phyloP scores from a whole-genome alignment of 1,140 invertebrate species.

The Camponotus pennsylvanicus region DNA sequence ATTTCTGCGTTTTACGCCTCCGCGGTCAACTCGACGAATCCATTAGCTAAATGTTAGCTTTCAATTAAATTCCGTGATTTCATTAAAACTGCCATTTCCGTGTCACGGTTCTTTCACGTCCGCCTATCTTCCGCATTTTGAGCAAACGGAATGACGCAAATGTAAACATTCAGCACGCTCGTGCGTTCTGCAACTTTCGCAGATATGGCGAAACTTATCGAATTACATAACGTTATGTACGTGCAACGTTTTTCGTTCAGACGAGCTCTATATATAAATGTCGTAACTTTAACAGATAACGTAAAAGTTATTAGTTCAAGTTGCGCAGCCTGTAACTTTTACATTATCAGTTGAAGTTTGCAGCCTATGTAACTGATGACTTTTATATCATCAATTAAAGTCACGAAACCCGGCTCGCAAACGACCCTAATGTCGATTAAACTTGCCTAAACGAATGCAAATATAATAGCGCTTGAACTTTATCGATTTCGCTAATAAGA shows the following conservation, averaged over 20 bases:
- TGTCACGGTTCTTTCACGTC: conserved; percentile 5
- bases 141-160: background rate
- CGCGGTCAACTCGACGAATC: conserved; percentile 55
- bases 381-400: conserved; percentile 42
- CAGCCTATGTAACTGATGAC: conserved; percentile 14
- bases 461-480: conserved; percentile 3
- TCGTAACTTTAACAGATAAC: conserved; percentile 31
- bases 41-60: conserved; percentile 61
- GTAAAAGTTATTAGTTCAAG: conserved; percentile 44
- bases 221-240: background rate
- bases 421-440: conserved; percentile 46
- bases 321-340: conserved; percentile 36
- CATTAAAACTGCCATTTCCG: conserved; percentile 30
- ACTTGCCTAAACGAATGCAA: conserved; percentile 43
- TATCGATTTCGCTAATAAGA: background rate
- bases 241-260: conserved; percentile 10
- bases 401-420: background rate
- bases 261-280: background rate
- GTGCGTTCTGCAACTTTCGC: background rate
- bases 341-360: conserved; percentile 40
- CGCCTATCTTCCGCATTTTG: background rate
- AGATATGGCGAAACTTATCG: conserved; percentile 18
- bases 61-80: conserved; percentile 59
- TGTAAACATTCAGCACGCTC: background rate
- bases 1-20: conserved; percentile 51